Conservation (phyloP, 2,888 invertebrate species). For the Orchesella flavescens region DNA sequence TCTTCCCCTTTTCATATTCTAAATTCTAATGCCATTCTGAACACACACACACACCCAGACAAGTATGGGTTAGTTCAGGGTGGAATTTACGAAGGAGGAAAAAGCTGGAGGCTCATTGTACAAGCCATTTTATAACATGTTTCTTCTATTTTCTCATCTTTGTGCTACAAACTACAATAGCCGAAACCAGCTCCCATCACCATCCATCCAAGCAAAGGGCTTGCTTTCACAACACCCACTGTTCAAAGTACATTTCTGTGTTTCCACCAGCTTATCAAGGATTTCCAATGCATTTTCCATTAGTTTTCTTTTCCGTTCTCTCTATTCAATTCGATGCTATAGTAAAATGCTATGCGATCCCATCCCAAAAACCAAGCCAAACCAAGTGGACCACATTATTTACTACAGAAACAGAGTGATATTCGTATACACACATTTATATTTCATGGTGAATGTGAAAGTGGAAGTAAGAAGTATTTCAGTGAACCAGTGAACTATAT, state of each 20-base stretch:
- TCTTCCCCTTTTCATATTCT: slow-evolving; percentile 1
- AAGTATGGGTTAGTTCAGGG: too few species aligned
- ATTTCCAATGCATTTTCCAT: slow-evolving; percentile 25
- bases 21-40: not conserved
- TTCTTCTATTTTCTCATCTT: slow-evolving; percentile 15
- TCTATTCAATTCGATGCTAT: not conserved
- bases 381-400: not conserved
- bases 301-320: not conserved
- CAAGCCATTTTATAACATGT: not conserved
- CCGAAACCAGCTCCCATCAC: not conserved
- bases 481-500: too few species aligned
- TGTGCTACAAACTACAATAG: not conserved
- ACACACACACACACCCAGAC: too few species aligned
- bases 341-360: not conserved
- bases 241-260: slow-evolving; percentile 36
- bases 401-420: too few species aligned
- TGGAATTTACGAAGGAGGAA: not conserved
- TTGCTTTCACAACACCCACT: not conserved
- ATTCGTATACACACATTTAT: too few species aligned
- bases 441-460: too few species aligned
- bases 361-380: slow-evolving; percentile 13
- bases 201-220: not conserved
- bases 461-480: too few species aligned
- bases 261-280: slow-evolving; percentile 23
- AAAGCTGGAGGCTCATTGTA: slow-evolving; percentile 11